Conservation (phyloP, 1,140 invertebrate species). For the Pseudomyrmex gracilis region DNA sequence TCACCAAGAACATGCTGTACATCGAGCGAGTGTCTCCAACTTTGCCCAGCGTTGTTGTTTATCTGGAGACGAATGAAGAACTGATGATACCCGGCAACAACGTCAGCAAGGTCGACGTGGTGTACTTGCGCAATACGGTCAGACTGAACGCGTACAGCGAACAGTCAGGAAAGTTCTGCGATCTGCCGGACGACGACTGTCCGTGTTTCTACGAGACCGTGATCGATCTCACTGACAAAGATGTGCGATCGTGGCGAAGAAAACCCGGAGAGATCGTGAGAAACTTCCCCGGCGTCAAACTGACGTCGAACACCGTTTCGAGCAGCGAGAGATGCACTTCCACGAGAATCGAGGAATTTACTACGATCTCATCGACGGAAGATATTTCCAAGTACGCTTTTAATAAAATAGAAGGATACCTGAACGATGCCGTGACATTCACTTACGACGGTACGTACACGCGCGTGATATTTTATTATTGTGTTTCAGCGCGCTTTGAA, state of each 20-base stretch:
- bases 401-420: constrained; percentile 62
- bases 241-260: constrained; percentile 31
- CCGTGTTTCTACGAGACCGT: constrained; percentile 72
- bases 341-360: constrained; percentile 17
- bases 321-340: constrained; percentile 61
- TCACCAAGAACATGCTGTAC: background rate
- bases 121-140: constrained; percentile 30
- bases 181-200: constrained; percentile 70
- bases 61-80: constrained; percentile 70
- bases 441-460: constrained; percentile 62
- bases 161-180: constrained; percentile 70
- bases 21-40: background rate
- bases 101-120: constrained; percentile 53
- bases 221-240: constrained; percentile 54
- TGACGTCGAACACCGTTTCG: constrained; percentile 66
- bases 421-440: constrained; percentile 72
- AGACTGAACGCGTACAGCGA: constrained; percentile 70
- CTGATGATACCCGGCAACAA: constrained; percentile 63
- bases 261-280: constrained; percentile 49
- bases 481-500: no score
- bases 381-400: background rate
- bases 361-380: constrained; percentile 66
- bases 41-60: constrained; percentile 65
- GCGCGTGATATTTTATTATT: no score
- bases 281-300: constrained; percentile 71